Percentiles rank a stretch among this genome's conserved stretches.
Evolutionary conservation across 2,888 invertebrate species (phyloP).

Genomic region (Diarsia mendica): DNA sequence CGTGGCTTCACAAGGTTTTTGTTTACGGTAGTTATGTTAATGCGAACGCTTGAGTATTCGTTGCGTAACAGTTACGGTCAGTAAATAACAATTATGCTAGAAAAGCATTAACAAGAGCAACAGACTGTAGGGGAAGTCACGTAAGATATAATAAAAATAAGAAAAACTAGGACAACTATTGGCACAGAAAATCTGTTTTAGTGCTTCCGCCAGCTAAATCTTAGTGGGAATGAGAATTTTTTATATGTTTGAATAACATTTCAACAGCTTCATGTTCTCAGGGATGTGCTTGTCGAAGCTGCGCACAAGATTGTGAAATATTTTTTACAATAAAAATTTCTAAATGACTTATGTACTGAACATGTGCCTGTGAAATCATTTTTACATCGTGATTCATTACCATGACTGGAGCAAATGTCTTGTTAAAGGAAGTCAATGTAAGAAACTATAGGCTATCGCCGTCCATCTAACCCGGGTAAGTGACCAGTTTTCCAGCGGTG

Average conservation of each 20-base stretch:
- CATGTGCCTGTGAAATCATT: constrained; percentile 1
- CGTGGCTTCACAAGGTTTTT: constrained; percentile 42
- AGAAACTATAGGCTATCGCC: constrained; percentile 36
- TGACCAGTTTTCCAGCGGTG: constrained; percentile 43
- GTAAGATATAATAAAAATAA: constrained; percentile 63
- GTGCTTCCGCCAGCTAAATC: constrained; percentile 36
- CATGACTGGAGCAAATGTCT: constrained; percentile 1
- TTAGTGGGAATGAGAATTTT: constrained; percentile 43
- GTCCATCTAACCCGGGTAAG: constrained; percentile 38
- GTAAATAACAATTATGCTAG: constrained; percentile 52
- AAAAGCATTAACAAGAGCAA: constrained; percentile 54
- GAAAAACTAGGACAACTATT: constrained; percentile 62
- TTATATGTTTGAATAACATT: constrained; percentile 50
- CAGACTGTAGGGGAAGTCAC: constrained; percentile 57
- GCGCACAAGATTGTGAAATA: constrained; percentile 26
- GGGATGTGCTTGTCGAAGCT: constrained; percentile 38
- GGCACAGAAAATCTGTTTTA: constrained; percentile 49
- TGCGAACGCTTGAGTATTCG: constrained; percentile 42
- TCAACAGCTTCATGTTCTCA: constrained; percentile 55
- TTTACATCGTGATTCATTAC: constrained; percentile 12
- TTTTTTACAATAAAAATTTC: constrained; percentile 12
- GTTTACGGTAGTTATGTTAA: constrained; percentile 49
- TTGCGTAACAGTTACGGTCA: constrained; percentile 57
- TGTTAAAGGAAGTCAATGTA: constrained; percentile 30
- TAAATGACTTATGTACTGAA: background rate